Evolutionary conservation across 2,113 vertebrate genomes (phyloP).

Genomic region (Leptosomus discolor): DNA sequence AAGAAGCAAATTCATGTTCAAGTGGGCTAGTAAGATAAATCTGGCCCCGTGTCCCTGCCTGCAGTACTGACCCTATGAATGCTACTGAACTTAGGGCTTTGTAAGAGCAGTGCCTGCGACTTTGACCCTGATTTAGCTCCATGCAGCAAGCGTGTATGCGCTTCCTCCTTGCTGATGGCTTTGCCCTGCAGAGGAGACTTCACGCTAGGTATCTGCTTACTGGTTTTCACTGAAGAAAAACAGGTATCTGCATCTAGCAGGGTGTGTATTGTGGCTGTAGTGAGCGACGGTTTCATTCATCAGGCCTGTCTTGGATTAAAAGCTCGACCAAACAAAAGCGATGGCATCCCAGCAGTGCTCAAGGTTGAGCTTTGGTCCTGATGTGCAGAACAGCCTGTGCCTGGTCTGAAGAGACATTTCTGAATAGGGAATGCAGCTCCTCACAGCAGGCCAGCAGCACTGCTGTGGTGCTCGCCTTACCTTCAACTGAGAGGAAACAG

Average conservation of each 20-base stretch:
- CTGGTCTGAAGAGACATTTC: background rate
- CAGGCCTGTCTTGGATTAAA: background rate
- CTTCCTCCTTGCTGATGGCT: background rate
- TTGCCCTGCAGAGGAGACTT: background rate
- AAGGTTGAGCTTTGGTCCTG: background rate
- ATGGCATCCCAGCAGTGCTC: background rate
- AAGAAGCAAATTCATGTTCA: background rate
- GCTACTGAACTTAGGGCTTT: background rate
- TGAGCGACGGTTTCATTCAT: background rate
- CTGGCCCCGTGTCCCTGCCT: background rate
- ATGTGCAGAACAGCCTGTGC: background rate
- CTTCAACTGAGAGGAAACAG: background rate
- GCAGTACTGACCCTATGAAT: background rate
- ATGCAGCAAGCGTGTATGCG: accelerated
- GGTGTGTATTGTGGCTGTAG: background rate
- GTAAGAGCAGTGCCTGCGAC: background rate
- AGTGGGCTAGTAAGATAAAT: background rate
- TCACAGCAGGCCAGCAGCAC: background rate
- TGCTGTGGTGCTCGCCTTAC: background rate
- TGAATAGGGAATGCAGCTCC: background rate
- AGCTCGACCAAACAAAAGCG: background rate
- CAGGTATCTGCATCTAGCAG: background rate
- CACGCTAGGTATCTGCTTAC: background rate
- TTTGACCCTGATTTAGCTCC: background rate
- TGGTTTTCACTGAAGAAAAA: background rate